phyloP scores from a whole-genome alignment of 1,140 invertebrate species.

The Drosophila fuyamai region DNA sequence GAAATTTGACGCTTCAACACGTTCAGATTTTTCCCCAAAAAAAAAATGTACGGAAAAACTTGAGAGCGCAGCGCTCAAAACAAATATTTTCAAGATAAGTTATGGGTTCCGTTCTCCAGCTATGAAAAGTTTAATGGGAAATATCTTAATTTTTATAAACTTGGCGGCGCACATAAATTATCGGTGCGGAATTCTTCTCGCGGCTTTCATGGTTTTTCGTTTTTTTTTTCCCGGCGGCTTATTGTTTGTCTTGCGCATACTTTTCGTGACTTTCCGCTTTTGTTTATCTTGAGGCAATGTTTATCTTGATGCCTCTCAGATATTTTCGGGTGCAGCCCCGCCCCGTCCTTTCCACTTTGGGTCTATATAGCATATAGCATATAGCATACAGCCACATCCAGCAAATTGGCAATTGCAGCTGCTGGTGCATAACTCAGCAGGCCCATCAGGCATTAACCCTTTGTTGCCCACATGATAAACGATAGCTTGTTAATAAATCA shows the following conservation, averaged over 20 bases:
- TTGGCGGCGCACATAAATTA: constrained; percentile 43
- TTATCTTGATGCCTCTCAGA: constrained; percentile 46
- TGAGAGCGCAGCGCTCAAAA: constrained; percentile 32
- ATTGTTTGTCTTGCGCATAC: constrained; percentile 45
- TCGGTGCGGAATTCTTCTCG: constrained; percentile 40
- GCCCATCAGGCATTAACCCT: constrained; percentile 59
- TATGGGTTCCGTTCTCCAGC: constrained; percentile 50
- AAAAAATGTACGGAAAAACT: constrained; percentile 19
- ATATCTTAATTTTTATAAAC: constrained; percentile 76
- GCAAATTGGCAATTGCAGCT: constrained; percentile 54
- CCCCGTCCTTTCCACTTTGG: background rate
- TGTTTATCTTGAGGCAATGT: constrained; percentile 50
- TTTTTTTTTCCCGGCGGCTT: constrained; percentile 9
- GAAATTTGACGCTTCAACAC: constrained; percentile 77
- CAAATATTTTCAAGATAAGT: constrained; percentile 64
- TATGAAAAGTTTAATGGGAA: constrained; percentile 38
- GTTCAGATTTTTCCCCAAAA: constrained; percentile 49
- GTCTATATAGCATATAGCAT: background rate
- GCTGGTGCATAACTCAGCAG: constrained; percentile 36
- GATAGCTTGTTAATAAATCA: constrained; percentile 80
- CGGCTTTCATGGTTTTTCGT: constrained; percentile 15
- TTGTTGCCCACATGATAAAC: constrained; percentile 78
- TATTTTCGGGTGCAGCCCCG: constrained; percentile 35
- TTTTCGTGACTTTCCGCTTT: constrained; percentile 52
- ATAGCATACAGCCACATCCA: constrained; percentile 8